These are phyloP conservation scores for Myotis findleyi DNA, from an alignment of 2,797 vertebrate genomes.

Conservation along the genomic window DNA sequence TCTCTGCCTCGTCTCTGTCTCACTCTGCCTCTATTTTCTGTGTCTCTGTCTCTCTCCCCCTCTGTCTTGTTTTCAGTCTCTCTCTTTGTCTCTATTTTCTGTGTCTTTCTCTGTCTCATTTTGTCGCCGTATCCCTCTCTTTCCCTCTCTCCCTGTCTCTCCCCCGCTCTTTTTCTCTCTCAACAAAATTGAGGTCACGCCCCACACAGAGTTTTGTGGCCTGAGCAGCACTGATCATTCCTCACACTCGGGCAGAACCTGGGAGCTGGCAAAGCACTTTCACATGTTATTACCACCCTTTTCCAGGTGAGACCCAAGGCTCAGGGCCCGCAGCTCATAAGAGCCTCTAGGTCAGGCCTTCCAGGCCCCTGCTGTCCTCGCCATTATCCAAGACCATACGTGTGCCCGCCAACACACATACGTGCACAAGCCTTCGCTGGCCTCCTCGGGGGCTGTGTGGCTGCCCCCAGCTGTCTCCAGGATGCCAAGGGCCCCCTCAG, in stretches of 20 bases:
- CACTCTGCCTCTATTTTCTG: neutral
- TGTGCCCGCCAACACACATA: neutral
- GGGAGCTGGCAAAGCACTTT: neutral
- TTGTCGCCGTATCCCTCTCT: neutral
- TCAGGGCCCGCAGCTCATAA: neutral
- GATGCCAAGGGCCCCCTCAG: neutral
- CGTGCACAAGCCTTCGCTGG: neutral
- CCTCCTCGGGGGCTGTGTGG: neutral
- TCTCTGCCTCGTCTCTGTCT: neutral
- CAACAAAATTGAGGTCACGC: neutral
- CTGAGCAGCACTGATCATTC: neutral
- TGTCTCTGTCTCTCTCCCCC: neutral
- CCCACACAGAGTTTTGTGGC: accelerated
- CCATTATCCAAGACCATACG: neutral
- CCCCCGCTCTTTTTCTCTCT: neutral
- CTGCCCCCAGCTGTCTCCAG: neutral
- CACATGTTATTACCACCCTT: neutral
- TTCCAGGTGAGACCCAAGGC: neutral
- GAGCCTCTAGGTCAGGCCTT: neutral
- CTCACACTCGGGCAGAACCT: neutral
- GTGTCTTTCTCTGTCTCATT: neutral
- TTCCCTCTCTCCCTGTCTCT: neutral
- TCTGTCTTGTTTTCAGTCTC: neutral
- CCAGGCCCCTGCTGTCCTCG: neutral
- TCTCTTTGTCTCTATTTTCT: neutral